Evolutionary conservation across 2,888 invertebrate species (phyloP).

Genomic region (Thereva unica): DNA sequence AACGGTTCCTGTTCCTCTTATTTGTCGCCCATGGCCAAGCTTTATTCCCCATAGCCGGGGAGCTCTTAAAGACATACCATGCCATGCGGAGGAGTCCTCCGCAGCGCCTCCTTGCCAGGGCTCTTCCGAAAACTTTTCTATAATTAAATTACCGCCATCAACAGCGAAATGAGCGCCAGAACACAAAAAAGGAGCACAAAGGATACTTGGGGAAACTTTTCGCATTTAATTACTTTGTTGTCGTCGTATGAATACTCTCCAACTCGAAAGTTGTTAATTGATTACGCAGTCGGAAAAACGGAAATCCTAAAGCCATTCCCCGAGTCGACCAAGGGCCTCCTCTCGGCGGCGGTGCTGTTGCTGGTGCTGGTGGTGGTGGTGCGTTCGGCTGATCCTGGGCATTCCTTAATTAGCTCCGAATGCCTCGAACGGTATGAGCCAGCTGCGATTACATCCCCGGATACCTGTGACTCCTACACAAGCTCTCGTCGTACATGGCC

Average conservation of each 20-base stretch:
- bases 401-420: constrained; percentile 37
- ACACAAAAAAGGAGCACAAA: constrained; percentile 1
- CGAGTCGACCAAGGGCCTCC: not conserved
- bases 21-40: no score
- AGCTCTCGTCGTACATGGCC: no score
- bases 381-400: constrained; percentile 12
- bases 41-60: no score
- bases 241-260: constrained; percentile 29
- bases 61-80: no score
- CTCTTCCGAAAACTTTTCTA: constrained; percentile 32
- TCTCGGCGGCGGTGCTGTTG: no score
- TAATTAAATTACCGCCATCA: constrained; percentile 41
- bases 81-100: no score
- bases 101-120: no score
- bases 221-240: constrained; percentile 40
- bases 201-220: constrained; percentile 32
- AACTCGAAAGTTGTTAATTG: constrained; percentile 37
- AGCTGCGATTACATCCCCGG: no score
- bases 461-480: no score
- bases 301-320: constrained; percentile 32
- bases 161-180: constrained; percentile 30
- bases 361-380: not conserved
- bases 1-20: no score
- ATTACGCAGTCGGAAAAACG: constrained; percentile 41
- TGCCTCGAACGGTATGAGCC: constrained; percentile 3